Evolutionary conservation across 2,888 invertebrate species (phyloP).

Genomic region (Hypsopygia costalis): DNA sequence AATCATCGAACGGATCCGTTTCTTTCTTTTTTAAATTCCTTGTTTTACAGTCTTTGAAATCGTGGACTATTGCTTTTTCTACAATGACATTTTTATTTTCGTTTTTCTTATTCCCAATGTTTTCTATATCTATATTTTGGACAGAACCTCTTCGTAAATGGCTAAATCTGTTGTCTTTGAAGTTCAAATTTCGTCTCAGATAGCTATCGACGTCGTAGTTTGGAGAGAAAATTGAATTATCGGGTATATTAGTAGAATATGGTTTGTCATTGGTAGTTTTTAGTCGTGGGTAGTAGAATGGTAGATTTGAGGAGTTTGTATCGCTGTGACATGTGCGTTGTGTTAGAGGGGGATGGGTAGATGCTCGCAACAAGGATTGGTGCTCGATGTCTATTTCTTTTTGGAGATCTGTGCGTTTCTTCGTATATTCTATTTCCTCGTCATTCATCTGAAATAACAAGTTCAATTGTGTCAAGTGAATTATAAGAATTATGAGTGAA

Average conservation of each 20-base stretch:
- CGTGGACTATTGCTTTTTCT: conserved; percentile 41
- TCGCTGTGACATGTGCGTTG: conserved; percentile 41
- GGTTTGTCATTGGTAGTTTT: conserved; percentile 25
- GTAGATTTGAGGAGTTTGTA: conserved; percentile 47
- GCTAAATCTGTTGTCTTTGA: conserved; percentile 32
- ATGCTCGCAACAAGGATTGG: conserved; percentile 28
- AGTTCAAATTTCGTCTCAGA: conserved; percentile 58
- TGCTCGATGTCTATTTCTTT: conserved; percentile 65
- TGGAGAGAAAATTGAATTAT: conserved; percentile 56
- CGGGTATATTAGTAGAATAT: conserved; percentile 70
- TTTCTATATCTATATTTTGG: conserved; percentile 13
- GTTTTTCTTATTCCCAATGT: conserved; percentile 6
- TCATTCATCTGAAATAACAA: conserved; percentile 68
- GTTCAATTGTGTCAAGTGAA: no score
- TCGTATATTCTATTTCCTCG: conserved; percentile 67
- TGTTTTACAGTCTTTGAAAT: conserved; percentile 16
- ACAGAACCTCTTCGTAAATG: conserved; percentile 4
- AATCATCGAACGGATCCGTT: conserved; percentile 10
- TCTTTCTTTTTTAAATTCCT: conserved; percentile 41
- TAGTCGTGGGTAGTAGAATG: conserved; percentile 51
- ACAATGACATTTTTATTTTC: conserved; percentile 18
- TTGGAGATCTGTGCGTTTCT: conserved; percentile 68
- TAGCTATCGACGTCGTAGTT: conserved; percentile 68
- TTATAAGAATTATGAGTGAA: no score
- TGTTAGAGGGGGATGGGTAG: conserved; percentile 19